Evolutionary conservation across 2,888 invertebrate genomes (phyloP).

Genomic region (Conistra vaccinii): DNA sequence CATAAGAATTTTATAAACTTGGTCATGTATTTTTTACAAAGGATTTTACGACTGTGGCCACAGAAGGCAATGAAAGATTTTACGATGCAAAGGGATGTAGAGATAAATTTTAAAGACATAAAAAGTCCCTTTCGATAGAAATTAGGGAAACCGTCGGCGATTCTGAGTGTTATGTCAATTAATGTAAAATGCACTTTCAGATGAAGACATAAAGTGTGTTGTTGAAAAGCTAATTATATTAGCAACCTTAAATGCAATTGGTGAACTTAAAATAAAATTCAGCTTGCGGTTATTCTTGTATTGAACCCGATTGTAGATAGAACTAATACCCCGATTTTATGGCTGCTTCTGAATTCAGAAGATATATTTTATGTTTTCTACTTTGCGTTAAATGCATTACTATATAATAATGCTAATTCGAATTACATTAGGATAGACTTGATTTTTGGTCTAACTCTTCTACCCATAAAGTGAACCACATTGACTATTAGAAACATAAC

Average conservation of each 20-base stretch:
- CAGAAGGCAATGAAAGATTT: conserved; percentile 76
- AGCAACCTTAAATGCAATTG: conserved; percentile 32
- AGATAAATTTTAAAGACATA: conserved; percentile 63
- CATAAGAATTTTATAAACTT: conserved; percentile 72
- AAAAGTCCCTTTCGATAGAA: conserved; percentile 62
- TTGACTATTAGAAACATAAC: not conserved
- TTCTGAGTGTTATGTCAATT: conserved; percentile 32
- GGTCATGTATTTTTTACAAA: conserved; percentile 66
- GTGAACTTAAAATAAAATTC: conserved; percentile 21
- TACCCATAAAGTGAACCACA: not conserved
- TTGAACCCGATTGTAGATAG: conserved; percentile 21
- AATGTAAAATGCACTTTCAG: conserved; percentile 36
- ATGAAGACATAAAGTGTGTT: conserved; percentile 20
- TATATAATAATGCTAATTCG: not conserved
- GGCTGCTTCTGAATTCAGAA: not conserved
- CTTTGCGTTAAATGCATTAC: not conserved
- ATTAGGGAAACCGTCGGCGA: conserved; percentile 57
- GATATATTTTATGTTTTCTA: conserved; percentile 17
- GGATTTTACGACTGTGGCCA: conserved; percentile 73
- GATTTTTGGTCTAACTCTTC: not conserved
- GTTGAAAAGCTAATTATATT: conserved; percentile 12
- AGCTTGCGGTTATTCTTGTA: conserved; percentile 36
- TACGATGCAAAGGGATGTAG: conserved; percentile 68
- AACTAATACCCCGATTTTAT: conserved; percentile 12
- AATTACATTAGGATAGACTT: not conserved